These are phyloP conservation scores for Eulithis testata DNA, from an alignment of 2,888 invertebrate genomes.

Conservation along the genomic window DNA sequence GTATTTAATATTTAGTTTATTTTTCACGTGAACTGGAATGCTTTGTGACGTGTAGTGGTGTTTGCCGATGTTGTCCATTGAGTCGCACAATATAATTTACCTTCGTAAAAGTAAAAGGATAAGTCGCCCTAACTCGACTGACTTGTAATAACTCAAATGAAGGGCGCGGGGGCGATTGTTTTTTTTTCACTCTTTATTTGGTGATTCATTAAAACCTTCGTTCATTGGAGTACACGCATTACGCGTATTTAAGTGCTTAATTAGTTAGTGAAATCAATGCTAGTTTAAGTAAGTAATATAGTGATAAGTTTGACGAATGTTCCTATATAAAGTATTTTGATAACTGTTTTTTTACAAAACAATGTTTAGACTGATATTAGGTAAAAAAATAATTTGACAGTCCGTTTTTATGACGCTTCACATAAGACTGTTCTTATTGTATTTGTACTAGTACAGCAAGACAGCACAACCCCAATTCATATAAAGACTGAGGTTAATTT, in stretches of 20 bases:
- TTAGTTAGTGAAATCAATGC: neutral
- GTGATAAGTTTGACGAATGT: neutral
- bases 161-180: neutral
- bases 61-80: neutral
- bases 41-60: neutral
- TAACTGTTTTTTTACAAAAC: neutral
- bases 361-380: neutral
- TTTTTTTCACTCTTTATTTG: neutral
- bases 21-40: too few species aligned
- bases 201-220: neutral
- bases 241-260: neutral
- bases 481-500: neutral
- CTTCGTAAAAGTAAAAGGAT: too few species aligned
- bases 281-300: neutral
- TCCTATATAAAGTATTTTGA: too few species aligned
- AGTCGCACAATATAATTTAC: too few species aligned
- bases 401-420: neutral
- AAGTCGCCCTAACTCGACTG: constrained; percentile 7
- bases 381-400: neutral
- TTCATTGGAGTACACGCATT: constrained; percentile 3
- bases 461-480: too few species aligned
- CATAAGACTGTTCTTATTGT: neutral
- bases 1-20: too few species aligned
- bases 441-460: neutral
- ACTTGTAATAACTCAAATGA: constrained; percentile 12